Evolutionary conservation across 2,888 invertebrate genomes (phyloP).

Genomic region (Drosophila barbarae): DNA sequence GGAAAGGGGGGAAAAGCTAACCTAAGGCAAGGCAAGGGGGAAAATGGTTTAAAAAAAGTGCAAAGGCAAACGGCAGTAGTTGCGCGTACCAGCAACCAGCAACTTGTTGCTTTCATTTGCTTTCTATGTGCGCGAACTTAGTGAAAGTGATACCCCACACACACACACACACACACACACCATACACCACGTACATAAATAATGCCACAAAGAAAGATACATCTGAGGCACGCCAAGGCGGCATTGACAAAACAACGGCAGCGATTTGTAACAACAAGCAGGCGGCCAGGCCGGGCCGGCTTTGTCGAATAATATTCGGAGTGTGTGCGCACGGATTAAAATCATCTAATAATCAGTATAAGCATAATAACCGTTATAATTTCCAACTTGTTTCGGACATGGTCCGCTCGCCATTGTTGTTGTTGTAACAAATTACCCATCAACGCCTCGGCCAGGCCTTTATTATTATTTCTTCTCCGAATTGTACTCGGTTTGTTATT

Average conservation of each 20-base stretch:
- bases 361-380: constrained; percentile 56
- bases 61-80: constrained; percentile 22
- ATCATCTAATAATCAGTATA: constrained; percentile 53
- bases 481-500: constrained; percentile 17
- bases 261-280: constrained; percentile 60
- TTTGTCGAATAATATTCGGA: constrained; percentile 19
- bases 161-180: constrained; percentile 18
- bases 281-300: neutral
- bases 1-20: neutral
- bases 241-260: constrained; percentile 55
- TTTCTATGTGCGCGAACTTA: constrained; percentile 66
- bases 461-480: constrained; percentile 4
- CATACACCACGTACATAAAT: constrained; percentile 1
- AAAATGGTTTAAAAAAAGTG: constrained; percentile 6
- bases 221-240: constrained; percentile 16
- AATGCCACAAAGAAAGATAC: constrained; percentile 9
- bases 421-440: constrained; percentile 62
- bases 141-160: constrained; percentile 65
- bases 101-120: constrained; percentile 64
- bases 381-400: constrained; percentile 48
- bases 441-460: constrained; percentile 54
- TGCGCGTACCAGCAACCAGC: constrained; percentile 18
- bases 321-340: constrained; percentile 38
- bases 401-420: constrained; percentile 28
- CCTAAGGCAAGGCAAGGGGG: too few relatives aligned